Evolutionary conservation across 1,140 invertebrate species (phyloP).

Genomic region (Portunus trituberculatus): DNA sequence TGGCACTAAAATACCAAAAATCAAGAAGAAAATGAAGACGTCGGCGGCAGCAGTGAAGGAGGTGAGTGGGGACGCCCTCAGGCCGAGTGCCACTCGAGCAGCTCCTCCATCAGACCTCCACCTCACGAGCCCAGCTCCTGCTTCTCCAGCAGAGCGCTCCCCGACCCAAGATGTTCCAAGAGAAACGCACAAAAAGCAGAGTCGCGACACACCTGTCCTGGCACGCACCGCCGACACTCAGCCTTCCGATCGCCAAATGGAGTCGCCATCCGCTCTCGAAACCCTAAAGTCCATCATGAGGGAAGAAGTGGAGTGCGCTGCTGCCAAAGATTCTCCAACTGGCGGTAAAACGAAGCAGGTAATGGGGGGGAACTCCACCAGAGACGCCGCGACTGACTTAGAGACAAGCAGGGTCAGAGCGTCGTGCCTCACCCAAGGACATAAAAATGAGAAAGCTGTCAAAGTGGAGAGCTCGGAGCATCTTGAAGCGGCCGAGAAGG

Average conservation of each 20-base stretch:
- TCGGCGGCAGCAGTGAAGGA: neutral
- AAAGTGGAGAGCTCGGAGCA: slow-evolving; percentile 27
- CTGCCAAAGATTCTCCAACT: slow-evolving; percentile 32
- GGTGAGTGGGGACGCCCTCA: neutral
- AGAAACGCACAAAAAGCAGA: slow-evolving; percentile 40
- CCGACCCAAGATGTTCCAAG: neutral
- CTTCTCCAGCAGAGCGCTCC: neutral
- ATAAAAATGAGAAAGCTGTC: slow-evolving; percentile 57
- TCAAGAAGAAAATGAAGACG: slow-evolving; percentile 65
- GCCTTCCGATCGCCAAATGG: slow-evolving; percentile 29
- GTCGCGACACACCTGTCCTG: neutral
- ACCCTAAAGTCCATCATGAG: neutral
- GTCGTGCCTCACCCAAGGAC: neutral
- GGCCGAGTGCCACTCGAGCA: slow-evolving; percentile 28
- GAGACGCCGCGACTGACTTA: slow-evolving; percentile 38
- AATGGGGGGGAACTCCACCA: neutral
- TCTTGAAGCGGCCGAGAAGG: neutral
- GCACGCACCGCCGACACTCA: neutral
- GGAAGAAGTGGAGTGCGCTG: neutral
- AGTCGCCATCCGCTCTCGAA: neutral
- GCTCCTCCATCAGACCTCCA: slow-evolving; percentile 43
- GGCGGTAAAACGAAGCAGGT: slow-evolving; percentile 1
- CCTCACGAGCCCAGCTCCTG: slow-evolving; percentile 23
- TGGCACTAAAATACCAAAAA: slow-evolving; percentile 49
- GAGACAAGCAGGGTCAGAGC: slow-evolving; percentile 30